Evolutionary conservation across 1,140 invertebrate genomes (phyloP), one percentile per base, ranked within the genome.

Genomic region (Luehdorfia chinensis): DNA sequence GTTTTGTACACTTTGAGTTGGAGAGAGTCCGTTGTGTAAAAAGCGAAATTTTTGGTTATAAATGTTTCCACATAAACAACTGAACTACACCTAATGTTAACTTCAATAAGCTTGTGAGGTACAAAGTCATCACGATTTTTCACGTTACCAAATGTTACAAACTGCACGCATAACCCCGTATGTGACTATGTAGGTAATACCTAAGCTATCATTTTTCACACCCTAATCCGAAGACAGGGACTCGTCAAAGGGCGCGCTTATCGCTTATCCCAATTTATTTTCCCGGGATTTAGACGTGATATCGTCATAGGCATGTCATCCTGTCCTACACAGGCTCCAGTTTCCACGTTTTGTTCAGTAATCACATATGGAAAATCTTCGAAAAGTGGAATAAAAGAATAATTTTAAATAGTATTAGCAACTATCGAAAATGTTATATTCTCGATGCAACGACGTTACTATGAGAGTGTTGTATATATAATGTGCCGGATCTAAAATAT

Each of bases 171-270:
- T 45, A 53, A 30, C 55, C 60, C 58, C 59, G 47, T 62, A 52
- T 49, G 45, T 27, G 50, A 39, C 19, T 21, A 6, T 21, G 11
- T 31, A 12, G 25, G 41, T 37, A 32, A 44, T 55, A 59, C 55
- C 62, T 73, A 68, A 78, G 77, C 77, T 72, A 79, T 84, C 71
- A 83, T 83, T 84, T 84, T 83, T 84, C 80, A 83, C 69, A 49
- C 53, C 71, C 70, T 84, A 84, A 84, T 84, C 80, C 78, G 65
- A 69, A 76, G 74, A 77, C 75, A 66, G 62, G 51, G 48, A 1
- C 66, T 80, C 78, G 80, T 85, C 78, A 83, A 83, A 83, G 76
- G 75, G 75, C 74, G 59, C 78, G 80, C 81, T 83, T 83, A 83
- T 83, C 78, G 68, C 60, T 53, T 52, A 50, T 58, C 72, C 66